Percentiles rank a stretch among this genome's conserved stretches.
These are phyloP conservation scores for Amblyornis subalaris DNA, from an alignment of 2,113 vertebrate genomes.

Conservation along the genomic window DNA sequence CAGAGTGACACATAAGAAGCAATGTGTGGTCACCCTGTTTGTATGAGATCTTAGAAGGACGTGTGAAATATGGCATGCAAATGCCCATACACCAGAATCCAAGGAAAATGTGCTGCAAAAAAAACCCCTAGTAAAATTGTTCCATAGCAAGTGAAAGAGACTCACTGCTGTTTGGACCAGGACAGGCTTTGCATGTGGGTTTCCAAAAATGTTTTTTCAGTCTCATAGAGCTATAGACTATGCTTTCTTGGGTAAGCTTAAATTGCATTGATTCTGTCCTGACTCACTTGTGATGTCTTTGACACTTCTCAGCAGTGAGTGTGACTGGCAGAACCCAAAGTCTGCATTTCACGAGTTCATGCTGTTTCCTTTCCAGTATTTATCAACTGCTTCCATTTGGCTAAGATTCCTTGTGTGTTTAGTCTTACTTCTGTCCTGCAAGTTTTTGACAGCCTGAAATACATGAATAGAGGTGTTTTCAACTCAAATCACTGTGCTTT, in stretches of 20 bases:
- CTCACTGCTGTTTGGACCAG: not conserved
- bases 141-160: not conserved
- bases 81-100: not conserved
- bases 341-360: not conserved
- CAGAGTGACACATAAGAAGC: not conserved
- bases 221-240: not conserved
- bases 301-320: not conserved
- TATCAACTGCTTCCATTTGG: not conserved
- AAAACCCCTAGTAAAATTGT: not conserved
- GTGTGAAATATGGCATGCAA: not conserved
- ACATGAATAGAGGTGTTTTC: not conserved
- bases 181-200: not conserved
- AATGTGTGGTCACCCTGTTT: not conserved
- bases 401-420: not conserved
- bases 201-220: not conserved
- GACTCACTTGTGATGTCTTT: not conserved
- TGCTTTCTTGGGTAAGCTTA: not conserved
- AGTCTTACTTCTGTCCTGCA: not conserved
- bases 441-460: not conserved
- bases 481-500: not conserved
- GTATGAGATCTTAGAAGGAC: not conserved
- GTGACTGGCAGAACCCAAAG: not conserved
- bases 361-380: not conserved
- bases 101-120: not conserved
- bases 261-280: not conserved